A percentile compares a stretch with the other conserved stretches of the same genome.
Conservation (phyloP, 2,797 vertebrate species). For the Labeo calbasu region DNA sequence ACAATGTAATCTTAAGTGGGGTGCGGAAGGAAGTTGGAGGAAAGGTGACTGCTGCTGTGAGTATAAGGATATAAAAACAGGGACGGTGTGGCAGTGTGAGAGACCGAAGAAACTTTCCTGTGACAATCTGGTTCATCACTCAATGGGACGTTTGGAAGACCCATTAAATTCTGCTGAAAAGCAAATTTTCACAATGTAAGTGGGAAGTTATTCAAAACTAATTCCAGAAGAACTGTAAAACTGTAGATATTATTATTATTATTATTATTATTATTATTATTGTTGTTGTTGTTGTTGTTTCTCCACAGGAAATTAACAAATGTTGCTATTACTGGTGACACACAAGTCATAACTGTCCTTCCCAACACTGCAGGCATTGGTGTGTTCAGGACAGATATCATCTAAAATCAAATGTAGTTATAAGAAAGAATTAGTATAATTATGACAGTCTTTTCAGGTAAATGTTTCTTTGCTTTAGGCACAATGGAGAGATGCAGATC, state of each 20-base stretch:
- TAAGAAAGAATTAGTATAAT: too few relatives aligned
- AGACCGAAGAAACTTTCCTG: slow-evolving; percentile 80
- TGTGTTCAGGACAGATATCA: not conserved
- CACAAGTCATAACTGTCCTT: slow-evolving; percentile 37
- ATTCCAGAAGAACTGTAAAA: not conserved
- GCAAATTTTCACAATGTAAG: slow-evolving; percentile 19
- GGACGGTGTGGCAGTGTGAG: slow-evolving; percentile 85
- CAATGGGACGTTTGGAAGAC: slow-evolving; percentile 76
- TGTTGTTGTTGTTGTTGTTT: not conserved
- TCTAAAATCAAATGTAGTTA: too few relatives aligned
- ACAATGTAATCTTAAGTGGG: slow-evolving; percentile 73
- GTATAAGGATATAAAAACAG: slow-evolving; percentile 78
- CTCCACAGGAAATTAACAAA: slow-evolving; percentile 29
- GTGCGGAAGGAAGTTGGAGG: slow-evolving; percentile 65
- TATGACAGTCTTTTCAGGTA: too few relatives aligned
- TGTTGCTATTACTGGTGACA: slow-evolving; percentile 16
- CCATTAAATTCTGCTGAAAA: slow-evolving; percentile 71
- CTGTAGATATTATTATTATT: not conserved
- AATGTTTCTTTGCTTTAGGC: too few relatives aligned
- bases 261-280: not conserved
- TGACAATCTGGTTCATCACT: slow-evolving; percentile 78
- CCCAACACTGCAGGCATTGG: not conserved
- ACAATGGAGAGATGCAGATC: too few relatives aligned
- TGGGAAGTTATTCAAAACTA: not conserved
- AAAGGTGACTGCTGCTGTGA: slow-evolving; percentile 69